These are phyloP conservation scores for Kuschelorhynchus macadamiae DNA, from an alignment of 2,888 invertebrate genomes.

Conservation along the genomic window DNA sequence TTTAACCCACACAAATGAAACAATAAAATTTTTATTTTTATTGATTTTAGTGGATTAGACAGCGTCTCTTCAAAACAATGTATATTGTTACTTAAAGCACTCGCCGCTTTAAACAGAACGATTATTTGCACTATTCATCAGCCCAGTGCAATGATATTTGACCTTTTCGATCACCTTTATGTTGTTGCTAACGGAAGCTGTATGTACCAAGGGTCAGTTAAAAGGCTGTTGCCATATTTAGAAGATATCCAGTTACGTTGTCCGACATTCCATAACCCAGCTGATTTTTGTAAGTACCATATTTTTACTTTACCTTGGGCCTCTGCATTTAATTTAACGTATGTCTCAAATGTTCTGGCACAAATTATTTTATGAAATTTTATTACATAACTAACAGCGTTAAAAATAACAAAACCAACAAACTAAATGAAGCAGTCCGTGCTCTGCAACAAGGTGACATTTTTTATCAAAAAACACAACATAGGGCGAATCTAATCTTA, in stretches of 20 bases:
- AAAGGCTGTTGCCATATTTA: conserved; percentile 83
- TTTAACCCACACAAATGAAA: too few relatives aligned
- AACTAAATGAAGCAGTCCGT: too few relatives aligned
- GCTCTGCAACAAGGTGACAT: too few relatives aligned
- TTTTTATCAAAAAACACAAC: too few relatives aligned
- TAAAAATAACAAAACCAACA: too few relatives aligned
- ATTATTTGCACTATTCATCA: conserved; percentile 93
- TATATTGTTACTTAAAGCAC: conserved; percentile 82
- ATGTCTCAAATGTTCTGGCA: too few relatives aligned
- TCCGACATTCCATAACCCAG: conserved; percentile 92
- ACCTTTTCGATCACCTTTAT: conserved; percentile 92
- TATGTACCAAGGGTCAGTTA: conserved; percentile 84
- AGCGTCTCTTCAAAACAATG: conserved; percentile 88
- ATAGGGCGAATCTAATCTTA: too few relatives aligned
- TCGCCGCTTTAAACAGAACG: conserved; percentile 88
- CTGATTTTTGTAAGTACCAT: conserved; percentile 65
- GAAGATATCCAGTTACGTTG: conserved; percentile 80
- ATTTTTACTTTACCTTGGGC: conserved; percentile 25
- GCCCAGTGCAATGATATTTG: conserved; percentile 87
- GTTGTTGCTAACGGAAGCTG: conserved; percentile 85
- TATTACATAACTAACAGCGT: too few relatives aligned
- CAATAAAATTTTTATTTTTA: too few relatives aligned
- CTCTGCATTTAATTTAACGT: background rate
- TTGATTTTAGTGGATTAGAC: conserved; percentile 81
- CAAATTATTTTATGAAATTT: too few relatives aligned